Conservation (phyloP, 2,888 invertebrate species). For the Ethmia dodecea region DNA sequence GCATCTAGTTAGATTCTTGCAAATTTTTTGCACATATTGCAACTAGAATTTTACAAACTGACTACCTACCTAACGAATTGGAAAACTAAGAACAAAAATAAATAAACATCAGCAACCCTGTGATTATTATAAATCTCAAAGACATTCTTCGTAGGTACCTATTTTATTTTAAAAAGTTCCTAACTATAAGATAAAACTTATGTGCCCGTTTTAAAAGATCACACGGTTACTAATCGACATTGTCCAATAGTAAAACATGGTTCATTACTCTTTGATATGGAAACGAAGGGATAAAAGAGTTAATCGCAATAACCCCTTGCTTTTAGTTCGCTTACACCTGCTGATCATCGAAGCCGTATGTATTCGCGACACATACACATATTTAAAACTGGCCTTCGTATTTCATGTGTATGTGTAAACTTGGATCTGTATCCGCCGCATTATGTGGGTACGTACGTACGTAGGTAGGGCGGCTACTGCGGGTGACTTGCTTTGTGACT, state of each 20-base stretch:
- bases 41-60: too few species aligned
- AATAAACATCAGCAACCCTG: too few species aligned
- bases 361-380: slow-evolving; percentile 68
- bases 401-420: slow-evolving; percentile 66
- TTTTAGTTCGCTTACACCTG: slow-evolving; percentile 75
- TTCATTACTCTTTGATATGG: slow-evolving; percentile 77
- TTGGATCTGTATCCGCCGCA: slow-evolving; percentile 74
- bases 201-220: slow-evolving; percentile 40
- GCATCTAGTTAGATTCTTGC: slow-evolving; percentile 23
- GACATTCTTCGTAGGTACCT: too few species aligned
- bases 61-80: too few species aligned
- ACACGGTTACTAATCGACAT: slow-evolving; percentile 66
- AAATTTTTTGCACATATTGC: too few species aligned
- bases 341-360: slow-evolving; percentile 76
- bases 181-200: too few species aligned
- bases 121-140: too few species aligned
- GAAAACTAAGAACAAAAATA: too few species aligned
- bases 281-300: slow-evolving; percentile 77
- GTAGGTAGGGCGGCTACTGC: slow-evolving; percentile 69
- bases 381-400: slow-evolving; percentile 71
- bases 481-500: slow-evolving; percentile 66
- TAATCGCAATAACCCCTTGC: slow-evolving; percentile 76
- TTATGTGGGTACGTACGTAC: slow-evolving; percentile 73
- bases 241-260: slow-evolving; percentile 68
- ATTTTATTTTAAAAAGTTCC: too few species aligned